phyloP scores from a whole-genome alignment of 2,113 vertebrate genomes.

The Merops nubicus region DNA sequence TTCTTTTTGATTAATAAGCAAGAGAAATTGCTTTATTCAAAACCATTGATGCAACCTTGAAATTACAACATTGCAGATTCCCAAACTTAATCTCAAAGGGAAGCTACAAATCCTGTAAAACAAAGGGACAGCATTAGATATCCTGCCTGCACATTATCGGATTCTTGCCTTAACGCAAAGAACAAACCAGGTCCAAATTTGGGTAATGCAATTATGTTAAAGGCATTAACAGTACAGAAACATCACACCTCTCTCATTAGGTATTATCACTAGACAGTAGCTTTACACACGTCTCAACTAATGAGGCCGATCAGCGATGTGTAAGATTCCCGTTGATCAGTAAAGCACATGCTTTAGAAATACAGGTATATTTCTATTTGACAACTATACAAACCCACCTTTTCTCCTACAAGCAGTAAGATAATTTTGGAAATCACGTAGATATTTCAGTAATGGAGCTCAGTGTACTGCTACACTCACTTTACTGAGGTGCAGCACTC shows the following conservation, averaged over 20 bases:
- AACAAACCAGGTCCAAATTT: neutral
- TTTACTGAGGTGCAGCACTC: neutral
- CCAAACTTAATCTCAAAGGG: neutral
- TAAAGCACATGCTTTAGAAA: neutral
- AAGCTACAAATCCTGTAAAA: neutral
- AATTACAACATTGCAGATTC: neutral
- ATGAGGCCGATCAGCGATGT: neutral
- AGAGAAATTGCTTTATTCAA: neutral
- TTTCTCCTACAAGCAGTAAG: neutral
- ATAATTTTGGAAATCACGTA: neutral
- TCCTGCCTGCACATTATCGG: accelerated
- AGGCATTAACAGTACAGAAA: neutral
- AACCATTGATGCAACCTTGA: neutral
- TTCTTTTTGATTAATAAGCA: neutral
- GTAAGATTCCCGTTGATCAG: neutral
- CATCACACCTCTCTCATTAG: neutral
- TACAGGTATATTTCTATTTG: neutral
- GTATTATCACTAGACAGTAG: neutral
- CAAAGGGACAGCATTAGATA: neutral
- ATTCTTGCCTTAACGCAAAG: neutral
- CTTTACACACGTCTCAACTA: neutral
- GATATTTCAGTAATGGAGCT: neutral
- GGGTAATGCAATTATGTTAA: neutral
- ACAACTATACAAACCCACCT: neutral
- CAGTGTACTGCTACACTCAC: neutral